phyloP scores from a whole-genome alignment of 2,797 vertebrate species.

The Echiichthys vipera region DNA sequence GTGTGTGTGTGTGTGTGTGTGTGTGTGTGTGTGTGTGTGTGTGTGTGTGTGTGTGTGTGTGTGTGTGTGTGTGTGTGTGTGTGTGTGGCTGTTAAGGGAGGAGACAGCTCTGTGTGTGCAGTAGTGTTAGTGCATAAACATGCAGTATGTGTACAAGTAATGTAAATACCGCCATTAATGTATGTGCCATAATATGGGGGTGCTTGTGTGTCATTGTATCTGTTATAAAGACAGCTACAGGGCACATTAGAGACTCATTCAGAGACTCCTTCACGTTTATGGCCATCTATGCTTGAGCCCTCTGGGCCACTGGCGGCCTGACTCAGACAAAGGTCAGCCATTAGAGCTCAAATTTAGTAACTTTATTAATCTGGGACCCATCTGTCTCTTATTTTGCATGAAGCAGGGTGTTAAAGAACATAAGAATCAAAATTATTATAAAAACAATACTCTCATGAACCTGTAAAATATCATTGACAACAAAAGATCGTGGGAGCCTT shows the following conservation, averaged over 20 bases:
- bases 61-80: no score
- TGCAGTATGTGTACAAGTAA: neutral
- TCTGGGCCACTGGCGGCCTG: conserved; percentile 51
- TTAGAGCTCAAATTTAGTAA: conserved; percentile 57
- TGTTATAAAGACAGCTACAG: conserved; percentile 51
- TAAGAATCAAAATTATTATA: conserved; percentile 10
- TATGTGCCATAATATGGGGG: conserved; percentile 1
- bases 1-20: conserved; percentile 16
- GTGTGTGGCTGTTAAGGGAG: no score
- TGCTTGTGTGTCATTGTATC: conserved; percentile 24
- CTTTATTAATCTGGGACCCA: conserved; percentile 30
- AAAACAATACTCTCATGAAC: conserved; percentile 20
- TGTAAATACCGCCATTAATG: neutral
- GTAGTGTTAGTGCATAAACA: neutral
- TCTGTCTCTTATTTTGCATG: conserved; percentile 7
- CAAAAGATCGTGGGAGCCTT: conserved; percentile 25
- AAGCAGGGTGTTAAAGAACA: conserved; percentile 18
- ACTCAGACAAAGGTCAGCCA: conserved; percentile 77
- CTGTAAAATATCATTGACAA: conserved; percentile 30
- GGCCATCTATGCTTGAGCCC: conserved; percentile 37
- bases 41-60: conserved; percentile 10
- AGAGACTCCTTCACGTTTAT: conserved; percentile 54
- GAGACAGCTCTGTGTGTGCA: neutral
- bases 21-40: no score
- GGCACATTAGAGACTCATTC: conserved; percentile 31